Conservation (phyloP, 2,113 vertebrate species). For the Rana temporaria region DNA sequence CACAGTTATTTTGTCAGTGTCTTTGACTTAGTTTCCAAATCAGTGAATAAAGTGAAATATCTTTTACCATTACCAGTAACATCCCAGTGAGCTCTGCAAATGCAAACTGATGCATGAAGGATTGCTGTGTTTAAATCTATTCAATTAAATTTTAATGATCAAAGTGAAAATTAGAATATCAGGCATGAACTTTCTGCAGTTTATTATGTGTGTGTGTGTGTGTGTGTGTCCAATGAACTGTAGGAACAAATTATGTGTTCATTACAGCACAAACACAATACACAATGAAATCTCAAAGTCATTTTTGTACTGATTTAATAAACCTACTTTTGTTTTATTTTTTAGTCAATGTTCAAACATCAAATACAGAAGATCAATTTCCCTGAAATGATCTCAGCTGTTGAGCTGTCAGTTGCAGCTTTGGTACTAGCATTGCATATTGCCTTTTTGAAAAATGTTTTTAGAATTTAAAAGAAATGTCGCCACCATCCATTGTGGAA, state of each 20-base stretch:
- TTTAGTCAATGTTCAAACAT: neutral
- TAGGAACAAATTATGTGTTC: neutral
- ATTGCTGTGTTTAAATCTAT: slow-evolving; percentile 32
- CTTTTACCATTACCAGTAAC: slow-evolving; percentile 1
- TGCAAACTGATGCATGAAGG: slow-evolving; percentile 40
- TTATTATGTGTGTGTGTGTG: slow-evolving; percentile 12
- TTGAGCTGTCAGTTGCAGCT: too few relatives aligned
- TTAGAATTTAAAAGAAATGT: too few relatives aligned
- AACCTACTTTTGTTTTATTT: neutral
- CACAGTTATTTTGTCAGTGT: neutral
- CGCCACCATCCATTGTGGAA: too few relatives aligned
- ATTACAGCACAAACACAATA: slow-evolving; percentile 1
- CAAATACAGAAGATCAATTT: too few relatives aligned
- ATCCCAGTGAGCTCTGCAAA: slow-evolving; percentile 21
- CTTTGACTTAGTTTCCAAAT: neutral
- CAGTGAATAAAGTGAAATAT: slow-evolving; percentile 12
- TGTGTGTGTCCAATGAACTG: slow-evolving; percentile 8
- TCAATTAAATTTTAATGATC: slow-evolving; percentile 37
- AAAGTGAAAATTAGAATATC: slow-evolving; percentile 42
- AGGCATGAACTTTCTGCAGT: slow-evolving; percentile 8
- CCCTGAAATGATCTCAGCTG: too few relatives aligned
- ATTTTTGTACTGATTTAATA: neutral
- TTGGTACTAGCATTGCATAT: too few relatives aligned
- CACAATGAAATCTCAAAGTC: neutral
- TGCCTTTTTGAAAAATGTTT: too few relatives aligned